phyloP scores from a whole-genome alignment of 1,140 invertebrate genomes.

The Saccostrea echinata region DNA sequence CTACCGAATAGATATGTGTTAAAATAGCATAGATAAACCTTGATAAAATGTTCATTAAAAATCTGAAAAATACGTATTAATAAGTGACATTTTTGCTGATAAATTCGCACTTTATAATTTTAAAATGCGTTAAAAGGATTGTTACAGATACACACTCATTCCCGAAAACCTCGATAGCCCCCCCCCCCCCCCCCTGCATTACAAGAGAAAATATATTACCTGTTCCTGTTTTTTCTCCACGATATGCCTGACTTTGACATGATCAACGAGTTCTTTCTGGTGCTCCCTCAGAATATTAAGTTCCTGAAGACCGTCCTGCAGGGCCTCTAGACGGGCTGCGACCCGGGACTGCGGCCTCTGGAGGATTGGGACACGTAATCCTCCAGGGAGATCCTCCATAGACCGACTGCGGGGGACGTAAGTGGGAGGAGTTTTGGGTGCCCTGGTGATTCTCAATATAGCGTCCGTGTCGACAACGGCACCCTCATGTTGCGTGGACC shows the following conservation, averaged over 20 bases:
- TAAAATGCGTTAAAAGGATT: no score
- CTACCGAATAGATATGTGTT: no score
- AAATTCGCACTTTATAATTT: no score
- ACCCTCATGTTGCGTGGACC: slow-evolving; percentile 13
- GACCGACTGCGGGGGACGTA: slow-evolving; percentile 55
- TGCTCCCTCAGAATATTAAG: slow-evolving; percentile 56
- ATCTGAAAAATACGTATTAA: no score
- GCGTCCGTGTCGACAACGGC: slow-evolving; percentile 38
- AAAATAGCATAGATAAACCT: no score
- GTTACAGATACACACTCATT: background rate
- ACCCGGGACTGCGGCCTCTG: slow-evolving; percentile 51
- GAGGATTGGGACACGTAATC: slow-evolving; percentile 54
- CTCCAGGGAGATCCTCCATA: slow-evolving; percentile 55
- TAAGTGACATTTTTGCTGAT: no score
- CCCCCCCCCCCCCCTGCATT: background rate
- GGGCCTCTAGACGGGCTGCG: slow-evolving; percentile 51
- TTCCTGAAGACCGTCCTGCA: slow-evolving; percentile 58
- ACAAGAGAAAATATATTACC: background rate
- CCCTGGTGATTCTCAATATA: slow-evolving; percentile 41
- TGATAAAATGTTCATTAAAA: no score
- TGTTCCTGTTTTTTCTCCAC: background rate
- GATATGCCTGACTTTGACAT: slow-evolving; percentile 43
- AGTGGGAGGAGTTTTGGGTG: slow-evolving; percentile 46
- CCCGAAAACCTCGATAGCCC: background rate
- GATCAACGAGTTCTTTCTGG: slow-evolving; percentile 48